Evolutionary conservation across 1,140 invertebrate genomes (phyloP).

Genomic region (Drosophila cardini): DNA sequence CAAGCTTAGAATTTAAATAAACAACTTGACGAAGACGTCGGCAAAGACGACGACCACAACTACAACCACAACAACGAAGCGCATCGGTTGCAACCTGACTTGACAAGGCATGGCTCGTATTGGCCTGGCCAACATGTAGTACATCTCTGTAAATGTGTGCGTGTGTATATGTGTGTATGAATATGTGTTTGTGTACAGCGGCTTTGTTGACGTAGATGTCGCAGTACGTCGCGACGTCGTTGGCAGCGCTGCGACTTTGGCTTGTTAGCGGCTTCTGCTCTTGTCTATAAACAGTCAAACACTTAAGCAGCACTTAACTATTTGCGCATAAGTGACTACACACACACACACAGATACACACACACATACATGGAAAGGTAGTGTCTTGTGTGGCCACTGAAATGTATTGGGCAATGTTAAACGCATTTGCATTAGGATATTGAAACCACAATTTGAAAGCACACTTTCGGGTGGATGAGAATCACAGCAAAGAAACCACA

Average conservation of each 20-base stretch:
- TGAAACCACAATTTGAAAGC: conserved; percentile 29
- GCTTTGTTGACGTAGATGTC: conserved; percentile 9
- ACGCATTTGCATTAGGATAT: conserved; percentile 26
- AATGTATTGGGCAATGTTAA: conserved; percentile 23
- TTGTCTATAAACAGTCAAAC: conserved; percentile 71
- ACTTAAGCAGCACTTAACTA: conserved; percentile 66
- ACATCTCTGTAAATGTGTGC: conserved; percentile 3
- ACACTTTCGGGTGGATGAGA: conserved; percentile 52
- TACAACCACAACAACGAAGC: conserved; percentile 34
- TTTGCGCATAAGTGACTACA: conserved; percentile 43
- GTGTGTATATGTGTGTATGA: no score
- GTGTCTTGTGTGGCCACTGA: conserved; percentile 28
- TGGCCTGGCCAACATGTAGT: conserved; percentile 17
- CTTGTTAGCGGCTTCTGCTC: conserved; percentile 38
- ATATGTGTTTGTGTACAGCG: conserved; percentile 15
- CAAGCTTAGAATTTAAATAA: conserved; percentile 84
- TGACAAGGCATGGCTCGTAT: conserved; percentile 27
- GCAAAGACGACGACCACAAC: not conserved
- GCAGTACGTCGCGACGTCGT: conserved; percentile 18
- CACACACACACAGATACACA: conserved; percentile 8
- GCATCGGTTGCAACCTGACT: conserved; percentile 47
- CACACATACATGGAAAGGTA: conserved; percentile 5
- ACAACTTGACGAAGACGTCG: conserved; percentile 56
- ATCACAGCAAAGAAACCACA: conserved; percentile 8
- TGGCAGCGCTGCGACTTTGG: conserved; percentile 33